A percentile compares a stretch with the other conserved stretches of the same genome.
phyloP scores from a whole-genome alignment of 2,113 vertebrate species.

The Australoheros scitulus region DNA sequence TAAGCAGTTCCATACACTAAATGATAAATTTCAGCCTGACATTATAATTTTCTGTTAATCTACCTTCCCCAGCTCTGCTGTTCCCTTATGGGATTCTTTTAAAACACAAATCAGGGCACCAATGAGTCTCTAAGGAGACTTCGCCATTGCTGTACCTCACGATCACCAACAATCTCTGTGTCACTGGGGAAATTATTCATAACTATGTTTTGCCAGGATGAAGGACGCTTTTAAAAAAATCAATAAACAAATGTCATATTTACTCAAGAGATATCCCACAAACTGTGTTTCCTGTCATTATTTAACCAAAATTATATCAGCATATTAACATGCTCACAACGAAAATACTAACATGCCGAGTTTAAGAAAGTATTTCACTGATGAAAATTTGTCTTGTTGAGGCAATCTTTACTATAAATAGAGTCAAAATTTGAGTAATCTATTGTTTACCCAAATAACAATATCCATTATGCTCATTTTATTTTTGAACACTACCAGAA shows the following conservation, averaged over 20 bases:
- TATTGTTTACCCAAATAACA: neutral
- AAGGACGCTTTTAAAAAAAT: constrained; percentile 8
- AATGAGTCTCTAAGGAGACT: constrained; percentile 32
- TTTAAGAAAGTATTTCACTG: neutral
- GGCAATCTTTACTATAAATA: neutral
- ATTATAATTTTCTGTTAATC: constrained; percentile 13
- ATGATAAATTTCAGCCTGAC: neutral
- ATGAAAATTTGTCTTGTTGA: neutral
- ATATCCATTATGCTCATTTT: neutral
- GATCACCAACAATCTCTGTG: neutral
- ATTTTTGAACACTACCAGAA: neutral
- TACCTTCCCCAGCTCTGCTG: neutral
- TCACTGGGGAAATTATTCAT: neutral
- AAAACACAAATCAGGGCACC: constrained; percentile 45
- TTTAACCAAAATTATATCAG: neutral
- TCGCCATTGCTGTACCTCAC: constrained; percentile 33
- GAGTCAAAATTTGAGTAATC: neutral
- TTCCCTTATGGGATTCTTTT: constrained; percentile 14
- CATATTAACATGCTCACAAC: neutral
- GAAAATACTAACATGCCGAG: neutral
- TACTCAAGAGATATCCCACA: neutral
- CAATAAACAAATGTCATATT: neutral
- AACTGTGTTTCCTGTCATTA: neutral
- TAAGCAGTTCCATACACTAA: neutral
- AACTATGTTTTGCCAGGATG: neutral